Base-by-base conservation (phyloP, 2,797 vertebrate genomes). In the Syngnathus acus region DNA sequence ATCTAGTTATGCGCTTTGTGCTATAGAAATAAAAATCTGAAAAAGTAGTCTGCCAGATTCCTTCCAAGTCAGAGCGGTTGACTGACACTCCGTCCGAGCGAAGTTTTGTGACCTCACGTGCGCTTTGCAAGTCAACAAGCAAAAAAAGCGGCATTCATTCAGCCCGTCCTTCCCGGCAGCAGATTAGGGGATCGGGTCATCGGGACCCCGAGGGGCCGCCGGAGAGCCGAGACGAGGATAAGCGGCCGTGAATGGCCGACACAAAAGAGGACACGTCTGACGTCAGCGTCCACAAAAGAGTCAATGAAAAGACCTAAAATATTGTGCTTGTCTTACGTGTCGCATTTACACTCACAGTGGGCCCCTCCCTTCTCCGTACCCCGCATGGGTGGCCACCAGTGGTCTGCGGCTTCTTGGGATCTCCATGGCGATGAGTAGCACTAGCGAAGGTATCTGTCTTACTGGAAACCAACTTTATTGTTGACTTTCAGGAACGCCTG, bases 391-490 rank as follows among this genome's bases (percentile, higher is more conserved):
- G 89, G 89, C 81, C 85, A 51, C 37, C 53, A 51, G 79, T 78
- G 83, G 85, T 73, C 69, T 57, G 68, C 43, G 74, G 82, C 66
- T 72, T 73, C 73, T 80, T 79, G 80, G 80, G 74, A 87, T 90
- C 83, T 72, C 87, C 88, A 87, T 89, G 90, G 88, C 64, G 80
- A 89, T 65, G 78, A 69, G 79, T 71, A 80, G 77, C 80, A 76
- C 84, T 42, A 78, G 78, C 67, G 75, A 78, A 89, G 87, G 83
- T 84, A 91, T 92, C 88, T 70, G 72, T 83, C 85, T 92, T 91
- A 90, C 90, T 91, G 89, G 90, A 91, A 92, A 86, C 82, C 51
- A 84, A 76, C 70, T 86, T 89, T 89, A 90, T 90, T 90, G 89
- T 88, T 83, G 88, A 89, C 89, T 90, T 87, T 88, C 86, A 86